Evolutionary conservation across 2,888 invertebrate species (phyloP).

Genomic region (Phyllotreta cruciferae): DNA sequence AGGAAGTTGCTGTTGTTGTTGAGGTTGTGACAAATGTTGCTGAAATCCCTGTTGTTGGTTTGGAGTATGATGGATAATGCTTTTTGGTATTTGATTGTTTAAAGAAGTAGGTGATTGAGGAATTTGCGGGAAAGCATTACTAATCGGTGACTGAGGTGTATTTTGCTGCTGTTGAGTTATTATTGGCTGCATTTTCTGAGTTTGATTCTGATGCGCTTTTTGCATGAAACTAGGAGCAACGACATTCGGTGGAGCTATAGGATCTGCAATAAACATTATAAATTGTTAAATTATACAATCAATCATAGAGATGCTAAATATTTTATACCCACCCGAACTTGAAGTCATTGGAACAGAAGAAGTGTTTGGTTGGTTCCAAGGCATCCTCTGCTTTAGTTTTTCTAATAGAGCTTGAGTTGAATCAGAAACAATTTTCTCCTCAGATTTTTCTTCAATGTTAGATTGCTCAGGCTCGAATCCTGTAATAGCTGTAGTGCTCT

Average conservation of each 20-base stretch:
- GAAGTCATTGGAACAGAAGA: slow-evolving; percentile 44
- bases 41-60: slow-evolving; percentile 53
- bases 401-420: slow-evolving; percentile 75
- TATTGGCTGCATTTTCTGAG: slow-evolving; percentile 42
- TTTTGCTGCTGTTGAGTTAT: slow-evolving; percentile 42
- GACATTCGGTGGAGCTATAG: slow-evolving; percentile 54
- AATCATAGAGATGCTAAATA: no score
- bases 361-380: slow-evolving; percentile 74
- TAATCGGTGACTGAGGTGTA: slow-evolving; percentile 36
- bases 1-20: slow-evolving; percentile 46
- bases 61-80: slow-evolving; percentile 57
- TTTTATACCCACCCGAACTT: slow-evolving; percentile 11
- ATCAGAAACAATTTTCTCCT: slow-evolving; percentile 64
- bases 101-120: slow-evolving; percentile 40
- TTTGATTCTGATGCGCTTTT: slow-evolving; percentile 43
- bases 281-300: neutral
- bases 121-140: slow-evolving; percentile 35
- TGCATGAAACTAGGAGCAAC: slow-evolving; percentile 55
- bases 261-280: slow-evolving; percentile 37
- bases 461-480: slow-evolving; percentile 62
- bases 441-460: slow-evolving; percentile 58
- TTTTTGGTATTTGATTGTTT: slow-evolving; percentile 50
- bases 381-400: slow-evolving; percentile 78
- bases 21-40: slow-evolving; percentile 20
- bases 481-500: slow-evolving; percentile 62